These are phyloP conservation scores for Drosophila anomelani DNA, from an alignment of 2,888 invertebrate species.

Conservation along the genomic window DNA sequence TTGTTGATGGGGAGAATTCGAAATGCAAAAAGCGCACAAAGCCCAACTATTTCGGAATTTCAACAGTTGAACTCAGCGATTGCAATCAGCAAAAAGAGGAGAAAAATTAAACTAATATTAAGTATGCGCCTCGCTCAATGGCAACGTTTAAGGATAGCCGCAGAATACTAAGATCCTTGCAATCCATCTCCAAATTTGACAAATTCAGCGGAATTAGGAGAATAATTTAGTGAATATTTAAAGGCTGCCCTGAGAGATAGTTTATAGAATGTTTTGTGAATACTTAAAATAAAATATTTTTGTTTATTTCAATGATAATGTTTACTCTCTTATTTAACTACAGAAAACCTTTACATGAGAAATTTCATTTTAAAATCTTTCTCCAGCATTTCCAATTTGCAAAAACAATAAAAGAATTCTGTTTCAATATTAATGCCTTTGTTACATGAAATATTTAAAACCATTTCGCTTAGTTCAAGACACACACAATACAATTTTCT, in stretches of 20 bases:
- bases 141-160: constrained; percentile 16
- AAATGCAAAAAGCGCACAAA: constrained; percentile 63
- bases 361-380: background rate
- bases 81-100: constrained; percentile 34
- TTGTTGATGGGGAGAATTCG: constrained; percentile 63
- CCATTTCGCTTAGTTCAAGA: constrained; percentile 2
- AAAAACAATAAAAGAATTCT: background rate
- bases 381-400: background rate
- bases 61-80: constrained; percentile 28
- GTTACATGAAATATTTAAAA: constrained; percentile 35
- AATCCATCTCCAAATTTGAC: background rate
- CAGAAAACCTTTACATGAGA: too few species aligned
- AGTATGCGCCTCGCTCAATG: constrained; percentile 49
- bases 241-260: background rate
- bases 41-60: constrained; percentile 50
- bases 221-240: background rate
- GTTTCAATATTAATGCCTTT: background rate
- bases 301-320: too few species aligned
- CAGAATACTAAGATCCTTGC: background rate
- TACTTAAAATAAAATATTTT: too few species aligned
- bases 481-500: constrained; percentile 7
- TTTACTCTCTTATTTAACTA: too few species aligned
- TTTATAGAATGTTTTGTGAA: background rate
- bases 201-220: background rate
- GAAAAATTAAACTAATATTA: constrained; percentile 62